Conservation (phyloP, 2,797 vertebrate species). For the Prunella strophiata region DNA sequence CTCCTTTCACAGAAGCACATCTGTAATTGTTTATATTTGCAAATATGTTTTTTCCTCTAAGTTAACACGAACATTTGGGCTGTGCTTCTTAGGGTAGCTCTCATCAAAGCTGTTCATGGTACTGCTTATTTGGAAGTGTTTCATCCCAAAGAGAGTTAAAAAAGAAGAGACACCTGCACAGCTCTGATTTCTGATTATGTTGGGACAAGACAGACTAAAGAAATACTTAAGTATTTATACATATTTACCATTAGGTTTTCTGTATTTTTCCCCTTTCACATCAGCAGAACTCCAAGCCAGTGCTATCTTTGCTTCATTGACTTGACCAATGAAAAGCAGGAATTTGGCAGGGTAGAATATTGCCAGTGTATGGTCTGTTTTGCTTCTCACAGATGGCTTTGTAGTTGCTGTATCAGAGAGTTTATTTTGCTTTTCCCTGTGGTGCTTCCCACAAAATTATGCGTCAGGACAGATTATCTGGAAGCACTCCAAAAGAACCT, state of each 20-base stretch:
- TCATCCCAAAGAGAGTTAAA: background rate
- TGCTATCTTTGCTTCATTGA: background rate
- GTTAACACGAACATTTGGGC: background rate
- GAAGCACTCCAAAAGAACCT: background rate
- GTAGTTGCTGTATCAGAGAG: background rate
- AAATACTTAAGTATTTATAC: background rate
- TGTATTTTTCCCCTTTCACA: background rate
- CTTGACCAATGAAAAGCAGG: background rate
- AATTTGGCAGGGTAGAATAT: background rate
- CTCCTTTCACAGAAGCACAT: background rate
- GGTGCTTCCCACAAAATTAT: background rate
- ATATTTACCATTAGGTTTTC: background rate
- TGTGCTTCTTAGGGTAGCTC: background rate
- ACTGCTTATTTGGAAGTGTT: background rate
- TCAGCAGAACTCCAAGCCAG: background rate
- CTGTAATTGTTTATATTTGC: background rate
- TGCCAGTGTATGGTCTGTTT: background rate
- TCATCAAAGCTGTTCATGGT: background rate
- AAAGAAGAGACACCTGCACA: background rate
- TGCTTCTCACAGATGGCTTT: background rate
- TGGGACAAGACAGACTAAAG: background rate
- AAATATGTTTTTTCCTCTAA: background rate
- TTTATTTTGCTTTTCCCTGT: constrained; percentile 24
- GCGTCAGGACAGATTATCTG: background rate
- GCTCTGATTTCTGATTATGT: background rate